Evolutionary conservation across 2,888 invertebrate species (phyloP), one percentile per base, ranked within the genome.

Genomic region (Apodemia mormo): DNA sequence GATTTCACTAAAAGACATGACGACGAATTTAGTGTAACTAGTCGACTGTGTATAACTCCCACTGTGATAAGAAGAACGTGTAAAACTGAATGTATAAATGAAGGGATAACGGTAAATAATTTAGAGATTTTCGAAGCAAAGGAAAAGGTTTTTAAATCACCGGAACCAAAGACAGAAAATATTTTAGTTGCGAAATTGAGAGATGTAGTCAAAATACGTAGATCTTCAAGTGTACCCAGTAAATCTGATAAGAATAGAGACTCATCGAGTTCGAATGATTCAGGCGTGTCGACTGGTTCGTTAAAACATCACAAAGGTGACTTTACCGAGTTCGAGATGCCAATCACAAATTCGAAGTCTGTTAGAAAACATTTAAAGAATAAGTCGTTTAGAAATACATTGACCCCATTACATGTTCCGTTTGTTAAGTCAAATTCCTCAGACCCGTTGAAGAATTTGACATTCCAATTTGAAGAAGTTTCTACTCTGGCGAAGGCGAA

Each of bases 261-360:
- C 76, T 96, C 96, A 0, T 95, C 96, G 0, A 95, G 95, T 79
- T 96, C 96, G 6, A 96, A 95, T 78, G 96, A 96, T 78, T 96
- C 96, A 0, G 96, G 96, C 0, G 95, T 96, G 0, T 96, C 95
- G 0, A 95, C 95, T 0, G 95, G 95, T 0, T 95, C 95, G 0
- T 82, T 95, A 68, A 95, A 95, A 71, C 95, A 95, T 76, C 92
- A 95, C 76, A 94, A 89, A 9, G 94, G 94, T 0, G 95, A 95
- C 76, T 95, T 95, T 75, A 92, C 89, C 22, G 95, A 95, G 71
- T 95, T 95, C 67, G 95, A 95, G 80, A 86, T 90, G 81, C 93
- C 94, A 0, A 78, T 93, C 33, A 93, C 94, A 0, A 94, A 89
- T 74, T 87, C 91, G 1, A 92, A 92, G 76, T 93, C 93, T 0